Evolutionary conservation across 2,113 vertebrate species (phyloP).

Genomic region (pig (Sus scrofa)): DNA sequence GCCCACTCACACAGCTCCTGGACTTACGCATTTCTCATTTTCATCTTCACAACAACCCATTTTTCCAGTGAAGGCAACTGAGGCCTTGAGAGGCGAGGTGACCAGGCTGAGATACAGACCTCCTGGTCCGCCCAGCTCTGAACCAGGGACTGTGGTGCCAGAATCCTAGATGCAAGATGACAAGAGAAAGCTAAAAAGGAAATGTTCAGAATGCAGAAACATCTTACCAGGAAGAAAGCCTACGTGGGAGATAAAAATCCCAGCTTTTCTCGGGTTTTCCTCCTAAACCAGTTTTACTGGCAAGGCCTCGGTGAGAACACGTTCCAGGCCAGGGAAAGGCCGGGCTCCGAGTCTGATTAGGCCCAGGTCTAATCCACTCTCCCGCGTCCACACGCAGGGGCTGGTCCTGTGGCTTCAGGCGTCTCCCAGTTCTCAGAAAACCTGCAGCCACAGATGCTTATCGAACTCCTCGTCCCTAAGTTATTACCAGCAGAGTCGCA

Average conservation of each 20-base stretch:
- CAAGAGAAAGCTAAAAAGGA: background rate
- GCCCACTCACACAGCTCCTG: background rate
- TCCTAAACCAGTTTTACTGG: background rate
- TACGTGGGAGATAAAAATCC: background rate
- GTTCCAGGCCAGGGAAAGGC: accelerated
- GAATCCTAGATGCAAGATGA: background rate
- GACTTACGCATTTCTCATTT: background rate
- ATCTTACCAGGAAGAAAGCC: background rate
- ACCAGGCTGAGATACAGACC: accelerated
- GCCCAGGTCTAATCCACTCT: background rate
- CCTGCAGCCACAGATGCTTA: background rate
- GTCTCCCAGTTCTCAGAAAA: background rate
- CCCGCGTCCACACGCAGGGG: background rate
- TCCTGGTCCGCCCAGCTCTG: accelerated
- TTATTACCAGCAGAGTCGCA: conserved; percentile 6
- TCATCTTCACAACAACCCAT: background rate
- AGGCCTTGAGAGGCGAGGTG: background rate
- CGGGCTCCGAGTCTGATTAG: accelerated
- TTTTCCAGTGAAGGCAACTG: background rate
- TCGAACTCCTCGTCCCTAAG: background rate
- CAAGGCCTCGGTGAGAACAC: accelerated
- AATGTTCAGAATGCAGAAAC: background rate
- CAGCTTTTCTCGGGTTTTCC: background rate
- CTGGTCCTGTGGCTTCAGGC: accelerated
- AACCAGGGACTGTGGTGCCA: background rate